phyloP scores from a whole-genome alignment of 2,797 vertebrate species.

The Dendrocincla tyrannina region DNA sequence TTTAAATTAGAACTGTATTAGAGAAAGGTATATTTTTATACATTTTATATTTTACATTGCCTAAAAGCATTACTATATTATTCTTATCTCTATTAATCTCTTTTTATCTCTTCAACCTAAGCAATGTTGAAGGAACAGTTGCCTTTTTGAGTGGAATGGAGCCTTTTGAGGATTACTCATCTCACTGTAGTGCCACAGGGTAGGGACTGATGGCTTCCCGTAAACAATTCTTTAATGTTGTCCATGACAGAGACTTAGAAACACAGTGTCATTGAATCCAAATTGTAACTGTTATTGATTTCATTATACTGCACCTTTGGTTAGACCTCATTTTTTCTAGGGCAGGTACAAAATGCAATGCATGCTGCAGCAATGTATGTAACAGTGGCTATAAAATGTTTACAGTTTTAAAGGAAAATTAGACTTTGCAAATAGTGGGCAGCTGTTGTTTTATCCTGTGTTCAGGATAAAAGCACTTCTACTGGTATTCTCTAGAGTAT shows the following conservation, averaged over 20 bases:
- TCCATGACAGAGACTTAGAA: not conserved
- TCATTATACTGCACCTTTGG: not conserved
- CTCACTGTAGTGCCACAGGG: not conserved
- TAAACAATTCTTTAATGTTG: not conserved
- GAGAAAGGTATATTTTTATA: not conserved
- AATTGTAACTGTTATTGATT: not conserved
- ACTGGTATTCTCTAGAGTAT: not conserved
- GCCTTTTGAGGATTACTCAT: not conserved
- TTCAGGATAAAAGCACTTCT: not conserved
- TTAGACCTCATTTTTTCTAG: not conserved
- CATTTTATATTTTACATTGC: not conserved
- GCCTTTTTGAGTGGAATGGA: not conserved
- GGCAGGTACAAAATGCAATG: not conserved
- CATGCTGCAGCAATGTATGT: not conserved
- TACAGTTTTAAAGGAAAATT: conserved; percentile 1
- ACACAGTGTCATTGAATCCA: not conserved
- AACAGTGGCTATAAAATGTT: not conserved
- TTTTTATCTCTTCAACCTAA: not conserved
- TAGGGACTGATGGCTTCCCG: not conserved
- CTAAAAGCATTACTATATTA: not conserved
- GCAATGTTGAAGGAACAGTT: not conserved
- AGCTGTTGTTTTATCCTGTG: not conserved
- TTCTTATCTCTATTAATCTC: not conserved
- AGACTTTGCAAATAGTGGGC: not conserved
- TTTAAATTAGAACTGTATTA: not conserved